Percentiles rank a stretch among this genome's conserved stretches.
phyloP scores from a whole-genome alignment of 2,888 invertebrate species.

The Cremastinae sp. region DNA sequence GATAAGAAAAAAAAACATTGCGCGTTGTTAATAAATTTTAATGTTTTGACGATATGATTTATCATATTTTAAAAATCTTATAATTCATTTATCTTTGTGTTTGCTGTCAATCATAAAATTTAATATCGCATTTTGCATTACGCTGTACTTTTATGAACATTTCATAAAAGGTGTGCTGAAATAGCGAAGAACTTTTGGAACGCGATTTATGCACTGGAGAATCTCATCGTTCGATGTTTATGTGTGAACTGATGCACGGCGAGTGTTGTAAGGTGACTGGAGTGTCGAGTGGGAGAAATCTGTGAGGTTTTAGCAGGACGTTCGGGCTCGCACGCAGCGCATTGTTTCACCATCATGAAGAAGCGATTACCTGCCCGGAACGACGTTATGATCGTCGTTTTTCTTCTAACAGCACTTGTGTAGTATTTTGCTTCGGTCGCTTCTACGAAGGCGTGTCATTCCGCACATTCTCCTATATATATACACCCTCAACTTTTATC shows the following conservation, averaged over 20 bases:
- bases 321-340: conserved; percentile 25
- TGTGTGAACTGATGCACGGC: neutral
- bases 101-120: too few species aligned
- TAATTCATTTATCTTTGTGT: too few species aligned
- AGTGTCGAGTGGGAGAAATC: conserved; percentile 24
- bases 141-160: neutral
- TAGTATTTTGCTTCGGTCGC: conserved; percentile 33
- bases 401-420: conserved; percentile 55
- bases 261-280: too few species aligned
- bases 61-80: too few species aligned
- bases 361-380: conserved; percentile 59
- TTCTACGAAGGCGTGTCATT: too few species aligned
- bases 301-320: neutral
- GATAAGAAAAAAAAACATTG: too few species aligned
- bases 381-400: conserved; percentile 59
- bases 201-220: neutral
- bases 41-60: too few species aligned
- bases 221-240: conserved; percentile 15
- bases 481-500: conserved; percentile 39
- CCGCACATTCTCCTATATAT: conserved; percentile 33
- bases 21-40: too few species aligned
- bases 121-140: too few species aligned
- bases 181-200: conserved; percentile 7
- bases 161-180: neutral
- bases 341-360: conserved; percentile 61